Evolutionary conservation across 1,140 invertebrate species (phyloP), one percentile per base, ranked within the genome.

Genomic region (Physella acuta): DNA sequence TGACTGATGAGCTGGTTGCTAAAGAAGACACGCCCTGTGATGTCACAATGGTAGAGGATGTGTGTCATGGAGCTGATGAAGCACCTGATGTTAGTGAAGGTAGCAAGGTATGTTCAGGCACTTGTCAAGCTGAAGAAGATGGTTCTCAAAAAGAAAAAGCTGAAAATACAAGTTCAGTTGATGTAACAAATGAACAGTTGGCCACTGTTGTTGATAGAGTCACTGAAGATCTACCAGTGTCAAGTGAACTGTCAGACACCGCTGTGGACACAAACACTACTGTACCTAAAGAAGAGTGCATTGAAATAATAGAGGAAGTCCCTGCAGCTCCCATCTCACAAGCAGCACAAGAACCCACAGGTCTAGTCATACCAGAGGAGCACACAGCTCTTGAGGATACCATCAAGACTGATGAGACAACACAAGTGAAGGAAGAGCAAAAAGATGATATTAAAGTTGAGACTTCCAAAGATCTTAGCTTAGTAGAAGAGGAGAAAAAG

Each of bases 401-500:
- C n/a, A n/a, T n/a, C n/a, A n/a, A n/a, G n/a, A n/a, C n/a, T n/a
- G n/a, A n/a, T n/a, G n/a, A n/a, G n/a, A n/a, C n/a, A n/a, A n/a
- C n/a, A n/a, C n/a, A 61, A 26, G 36, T 37, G 20, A 36, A 37
- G 30, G 59, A 61, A 26, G 33, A 61, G 36, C 16, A 20, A 5
- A 61, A 36, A 61, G 59, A 61, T 36, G 36, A 58, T 34, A 17
- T 58, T 1, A 58, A 58, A 34, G 2, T 34, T 3, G 56, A 58
- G 20, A 58, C 56, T 8, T 16, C 11, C n/a, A 11, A 8, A 56
- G 24, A 30, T 56, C 4, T 17, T 56, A 33, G n/a, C n/a, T n/a
- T n/a, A n/a, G n/a, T n/a, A n/a, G n/a, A 8, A 64, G 62, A 52
- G 1, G 62, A 64, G 30, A 64, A 31, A 31, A 64, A 51, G 20